Conservation (phyloP, 2,113 vertebrate genomes). For the Pseudopodoces humilis region DNA sequence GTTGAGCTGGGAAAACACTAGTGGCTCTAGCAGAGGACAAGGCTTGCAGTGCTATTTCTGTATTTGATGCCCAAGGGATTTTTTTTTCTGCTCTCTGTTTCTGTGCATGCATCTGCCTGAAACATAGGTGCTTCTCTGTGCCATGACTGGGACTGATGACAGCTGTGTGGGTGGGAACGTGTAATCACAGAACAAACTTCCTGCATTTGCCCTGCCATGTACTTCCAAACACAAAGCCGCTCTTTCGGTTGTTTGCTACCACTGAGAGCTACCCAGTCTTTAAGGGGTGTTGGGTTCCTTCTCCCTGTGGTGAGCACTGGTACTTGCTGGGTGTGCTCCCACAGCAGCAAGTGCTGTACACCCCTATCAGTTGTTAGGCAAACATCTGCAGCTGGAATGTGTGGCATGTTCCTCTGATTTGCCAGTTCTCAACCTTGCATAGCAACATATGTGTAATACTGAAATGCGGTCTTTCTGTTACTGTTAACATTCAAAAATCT, state of each 20-base stretch:
- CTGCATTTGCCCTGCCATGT: background rate
- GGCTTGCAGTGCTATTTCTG: background rate
- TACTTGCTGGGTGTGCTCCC: background rate
- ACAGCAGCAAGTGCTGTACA: background rate
- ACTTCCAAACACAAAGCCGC: background rate
- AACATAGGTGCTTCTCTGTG: background rate
- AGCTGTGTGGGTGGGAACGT: background rate
- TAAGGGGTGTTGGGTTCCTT: background rate
- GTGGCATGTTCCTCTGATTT: background rate
- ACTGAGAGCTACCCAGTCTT: accelerated
- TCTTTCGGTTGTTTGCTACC: accelerated
- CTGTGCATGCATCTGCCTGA: background rate
- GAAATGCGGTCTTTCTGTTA: background rate
- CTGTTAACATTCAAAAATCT: background rate
- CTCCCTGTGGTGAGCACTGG: background rate
- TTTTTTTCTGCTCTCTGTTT: background rate
- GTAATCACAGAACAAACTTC: background rate
- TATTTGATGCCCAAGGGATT: background rate
- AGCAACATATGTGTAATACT: background rate
- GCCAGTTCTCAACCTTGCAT: background rate
- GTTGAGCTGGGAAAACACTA: background rate
- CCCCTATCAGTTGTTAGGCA: background rate
- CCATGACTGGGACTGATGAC: background rate
- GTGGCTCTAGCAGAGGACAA: background rate
- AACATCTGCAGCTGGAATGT: slow-evolving; percentile 26